Base-by-base conservation (phyloP, 2,797 vertebrate genomes). In the Tokudaia muenninki region DNA sequence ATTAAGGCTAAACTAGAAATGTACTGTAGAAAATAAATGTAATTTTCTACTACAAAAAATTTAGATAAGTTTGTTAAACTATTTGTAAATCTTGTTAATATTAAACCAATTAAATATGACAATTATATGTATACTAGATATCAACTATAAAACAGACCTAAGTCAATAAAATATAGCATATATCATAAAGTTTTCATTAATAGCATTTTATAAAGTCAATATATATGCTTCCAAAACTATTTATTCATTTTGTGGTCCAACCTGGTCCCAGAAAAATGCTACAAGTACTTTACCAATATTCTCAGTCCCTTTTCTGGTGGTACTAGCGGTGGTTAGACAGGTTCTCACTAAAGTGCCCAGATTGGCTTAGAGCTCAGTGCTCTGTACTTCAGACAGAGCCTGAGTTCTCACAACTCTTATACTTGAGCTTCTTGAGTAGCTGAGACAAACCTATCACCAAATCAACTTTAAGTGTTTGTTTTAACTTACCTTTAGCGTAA, bases 401-500 rank as follows among this genome's bases (percentile, higher is more conserved):
- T n/a, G 13, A 24, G 44, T 11, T 79, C 57, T 65, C 47, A 24
- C 19, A 24, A 47, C 16, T 90, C 72, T 47, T 61, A 16, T n/a
- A 34, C 52, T 34, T 77, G 44, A 47, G 57, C 21, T 57, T 50
- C 17, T 63, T 78, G 29, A 77, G 72, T 31, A 61, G 74, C 29
- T 90, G 21, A 50, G 57, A 50, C 57, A 78, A 59, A n/a, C 59
- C 22, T 37, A 90, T 24, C 44, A 90, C 3, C 59, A 90, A 79
- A 50, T 78, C 44, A 26, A 52, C 47, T 44, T 37, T 78, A 52
- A 97, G 90, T 72, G 26, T 90, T 63, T 50, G 84, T 75, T 94
- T 96, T 88, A 95, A 97, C 97, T 91, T 98, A 99, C 99, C 99
- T 99, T 99, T 75, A 99, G 97, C 34, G 99, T 99, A 92, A 99